phyloP scores from a whole-genome alignment of 2,113 vertebrate species.

The Diphyllodes magnificus region DNA sequence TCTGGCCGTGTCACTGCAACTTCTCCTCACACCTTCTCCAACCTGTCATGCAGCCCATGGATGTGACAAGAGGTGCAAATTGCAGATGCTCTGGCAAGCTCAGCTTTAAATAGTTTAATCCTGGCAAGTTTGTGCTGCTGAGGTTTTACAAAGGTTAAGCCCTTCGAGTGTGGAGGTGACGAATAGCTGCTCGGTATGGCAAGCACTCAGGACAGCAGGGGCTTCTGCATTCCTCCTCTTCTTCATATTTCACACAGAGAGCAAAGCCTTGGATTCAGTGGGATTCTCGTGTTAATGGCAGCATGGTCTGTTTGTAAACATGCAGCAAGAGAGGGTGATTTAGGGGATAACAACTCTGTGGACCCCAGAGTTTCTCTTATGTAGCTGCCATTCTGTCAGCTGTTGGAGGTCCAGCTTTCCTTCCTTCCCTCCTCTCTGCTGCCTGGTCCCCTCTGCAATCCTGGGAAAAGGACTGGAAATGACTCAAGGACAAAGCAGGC shows the following conservation, averaged over 20 bases:
- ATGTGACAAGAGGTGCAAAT: background rate
- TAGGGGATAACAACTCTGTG: background rate
- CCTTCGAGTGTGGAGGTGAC: background rate
- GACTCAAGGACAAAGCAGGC: background rate
- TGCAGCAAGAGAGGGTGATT: background rate
- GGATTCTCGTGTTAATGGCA: background rate
- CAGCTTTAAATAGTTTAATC: background rate
- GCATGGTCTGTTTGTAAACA: constrained; percentile 3
- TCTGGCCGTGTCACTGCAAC: background rate
- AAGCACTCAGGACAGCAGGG: background rate
- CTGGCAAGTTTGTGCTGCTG: background rate
- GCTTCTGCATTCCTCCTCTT: constrained; percentile 40
- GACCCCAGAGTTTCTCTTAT: background rate
- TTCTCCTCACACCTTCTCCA: background rate
- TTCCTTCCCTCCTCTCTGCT: background rate
- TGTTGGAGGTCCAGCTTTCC: background rate
- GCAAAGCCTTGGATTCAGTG: background rate
- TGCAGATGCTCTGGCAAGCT: background rate
- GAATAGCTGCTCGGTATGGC: background rate
- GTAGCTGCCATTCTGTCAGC: background rate
- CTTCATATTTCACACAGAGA: background rate
- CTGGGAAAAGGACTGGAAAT: background rate
- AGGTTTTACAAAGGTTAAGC: background rate
- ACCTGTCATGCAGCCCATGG: background rate
- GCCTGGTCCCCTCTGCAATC: background rate